Percentiles rank a stretch among this genome's conserved stretches.
Evolutionary conservation across 2,888 invertebrate genomes (phyloP).

Genomic region (Podotricha telesiphe): DNA sequence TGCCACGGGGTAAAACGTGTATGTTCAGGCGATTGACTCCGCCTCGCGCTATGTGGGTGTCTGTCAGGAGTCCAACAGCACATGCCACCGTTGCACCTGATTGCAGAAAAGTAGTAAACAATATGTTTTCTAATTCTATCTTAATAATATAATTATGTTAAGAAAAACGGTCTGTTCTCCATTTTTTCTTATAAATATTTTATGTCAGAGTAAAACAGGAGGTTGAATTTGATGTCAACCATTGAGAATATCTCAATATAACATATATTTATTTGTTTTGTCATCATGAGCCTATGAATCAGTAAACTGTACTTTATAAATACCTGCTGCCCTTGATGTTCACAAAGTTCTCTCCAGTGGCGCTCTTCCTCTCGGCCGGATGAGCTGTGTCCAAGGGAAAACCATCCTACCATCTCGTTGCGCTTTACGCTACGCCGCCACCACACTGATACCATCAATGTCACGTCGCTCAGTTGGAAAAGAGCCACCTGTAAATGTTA

Average conservation of each 20-base stretch:
- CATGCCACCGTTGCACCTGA: conserved; percentile 96
- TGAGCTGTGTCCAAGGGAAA: conserved; percentile 95
- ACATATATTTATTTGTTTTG: not conserved
- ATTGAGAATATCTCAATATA: not conserved
- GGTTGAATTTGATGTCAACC: not conserved
- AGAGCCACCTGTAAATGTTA: conserved; percentile 89
- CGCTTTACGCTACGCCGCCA: conserved; percentile 96
- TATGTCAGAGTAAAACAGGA: no score
- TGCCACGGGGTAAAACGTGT: conserved; percentile 40
- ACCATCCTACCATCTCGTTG: conserved; percentile 99
- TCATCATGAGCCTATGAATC: not conserved
- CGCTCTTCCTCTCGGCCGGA: conserved; percentile 95
- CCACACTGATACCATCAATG: conserved; percentile 96
- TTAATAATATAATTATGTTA: no score
- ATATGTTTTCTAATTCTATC: no score
- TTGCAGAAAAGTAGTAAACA: no score
- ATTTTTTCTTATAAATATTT: no score
- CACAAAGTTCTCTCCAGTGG: conserved; percentile 97
- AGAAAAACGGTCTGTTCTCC: no score
- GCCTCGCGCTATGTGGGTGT: conserved; percentile 65
- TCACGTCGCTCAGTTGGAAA: conserved; percentile 97
- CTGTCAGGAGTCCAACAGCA: conserved; percentile 90
- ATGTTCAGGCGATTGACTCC: conserved; percentile 57
- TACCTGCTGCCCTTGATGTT: conserved; percentile 93
- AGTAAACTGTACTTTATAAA: not conserved